These are phyloP conservation scores for Cenopis cana DNA, from an alignment of 2,888 invertebrate species.

Conservation along the genomic window DNA sequence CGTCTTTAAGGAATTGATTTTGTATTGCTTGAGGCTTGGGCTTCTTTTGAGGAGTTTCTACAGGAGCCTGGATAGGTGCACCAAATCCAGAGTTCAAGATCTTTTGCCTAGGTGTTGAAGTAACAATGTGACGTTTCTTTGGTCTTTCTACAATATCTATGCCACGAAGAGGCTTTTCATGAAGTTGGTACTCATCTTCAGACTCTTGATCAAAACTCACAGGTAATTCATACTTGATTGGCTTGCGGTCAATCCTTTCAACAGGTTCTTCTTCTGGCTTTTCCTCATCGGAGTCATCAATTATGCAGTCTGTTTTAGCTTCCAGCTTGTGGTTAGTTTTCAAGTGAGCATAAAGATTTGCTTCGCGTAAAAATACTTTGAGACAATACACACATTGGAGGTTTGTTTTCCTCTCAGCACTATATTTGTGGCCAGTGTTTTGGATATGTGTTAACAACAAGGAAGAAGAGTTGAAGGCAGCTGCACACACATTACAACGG, in stretches of 20 bases:
- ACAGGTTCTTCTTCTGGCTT: conserved; percentile 46
- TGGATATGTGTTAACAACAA: conserved; percentile 82
- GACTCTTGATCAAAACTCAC: conserved; percentile 61
- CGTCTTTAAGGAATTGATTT: conserved; percentile 60
- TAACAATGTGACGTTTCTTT: conserved; percentile 60
- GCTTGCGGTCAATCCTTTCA: conserved; percentile 47
- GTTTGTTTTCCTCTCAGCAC: conserved; percentile 72
- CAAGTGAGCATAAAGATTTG: conserved; percentile 89
- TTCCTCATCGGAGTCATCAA: conserved; percentile 85
- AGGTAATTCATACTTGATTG: conserved; percentile 69
- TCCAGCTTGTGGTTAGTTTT: conserved; percentile 87
- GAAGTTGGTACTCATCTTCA: conserved; percentile 70
- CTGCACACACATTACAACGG: conserved; percentile 84
- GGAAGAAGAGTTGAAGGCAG: conserved; percentile 75
- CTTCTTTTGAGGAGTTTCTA: conserved; percentile 50
- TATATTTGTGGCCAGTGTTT: conserved; percentile 83
- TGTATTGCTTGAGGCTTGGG: conserved; percentile 51
- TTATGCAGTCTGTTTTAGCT: conserved; percentile 87
- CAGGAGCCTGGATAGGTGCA: conserved; percentile 45
- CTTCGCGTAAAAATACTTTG: conserved; percentile 88
- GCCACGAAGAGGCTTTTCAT: conserved; percentile 73
- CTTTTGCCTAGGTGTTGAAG: conserved; percentile 65
- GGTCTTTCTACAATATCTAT: conserved; percentile 74
- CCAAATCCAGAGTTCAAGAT: conserved; percentile 72
- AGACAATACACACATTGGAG: conserved; percentile 90